Conservation (phyloP, 2,797 vertebrate species). For the Discoglossus pictus region DNA sequence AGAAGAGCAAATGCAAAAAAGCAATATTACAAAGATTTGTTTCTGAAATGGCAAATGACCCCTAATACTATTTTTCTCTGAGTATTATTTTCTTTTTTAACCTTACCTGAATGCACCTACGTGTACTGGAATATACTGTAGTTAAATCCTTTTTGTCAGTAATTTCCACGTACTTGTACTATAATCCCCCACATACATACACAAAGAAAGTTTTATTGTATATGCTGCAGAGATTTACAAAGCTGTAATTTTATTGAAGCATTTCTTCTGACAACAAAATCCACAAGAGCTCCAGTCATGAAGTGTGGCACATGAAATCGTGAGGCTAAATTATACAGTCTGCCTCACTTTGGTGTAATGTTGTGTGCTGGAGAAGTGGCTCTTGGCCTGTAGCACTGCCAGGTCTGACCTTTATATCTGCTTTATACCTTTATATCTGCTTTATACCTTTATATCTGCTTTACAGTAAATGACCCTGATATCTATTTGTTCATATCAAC, state of each 20-base stretch:
- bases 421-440: conserved; percentile 13
- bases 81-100: not conserved
- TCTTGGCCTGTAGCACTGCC: conserved; percentile 25
- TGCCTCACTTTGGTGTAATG: conserved; percentile 11
- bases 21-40: too few species aligned
- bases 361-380: conserved; percentile 45
- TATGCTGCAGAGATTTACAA: conserved; percentile 46
- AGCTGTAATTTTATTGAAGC: conserved; percentile 58
- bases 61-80: too few species aligned
- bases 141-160: not conserved
- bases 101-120: not conserved
- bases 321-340: conserved; percentile 54
- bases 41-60: too few species aligned
- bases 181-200: not conserved
- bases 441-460: conserved; percentile 15
- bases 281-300: conserved; percentile 52
- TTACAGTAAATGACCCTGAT: conserved; percentile 6
- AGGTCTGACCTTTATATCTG: conserved; percentile 13
- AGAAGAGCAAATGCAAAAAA: too few species aligned
- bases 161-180: conserved; percentile 2
- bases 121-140: too few species aligned
- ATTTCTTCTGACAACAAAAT: conserved; percentile 51
- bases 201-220: conserved; percentile 23
- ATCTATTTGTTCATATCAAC: conserved; percentile 41
- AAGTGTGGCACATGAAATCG: conserved; percentile 43